Percentiles rank a stretch among this genome's conserved stretches.
Evolutionary conservation across 2,113 vertebrate species (phyloP).

Genomic region (human (Homo sapiens)): GRCh38 chr16:84828501-84829000

Average conservation of each 20-base stretch:
- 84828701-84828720: not conserved
- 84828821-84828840: too few species aligned
- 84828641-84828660: not conserved
- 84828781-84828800: not conserved
- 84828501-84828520: not conserved
- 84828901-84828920: not conserved
- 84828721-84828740: not conserved
- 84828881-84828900: accelerated
- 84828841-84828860: not conserved
- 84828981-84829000: too few species aligned
- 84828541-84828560: not conserved
- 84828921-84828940: too few species aligned
- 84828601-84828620: not conserved
- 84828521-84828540: not conserved
- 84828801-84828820: not conserved
- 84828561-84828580: not conserved
- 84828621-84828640: not conserved
- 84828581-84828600: not conserved
- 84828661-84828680: not conserved
- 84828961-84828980: too few species aligned
- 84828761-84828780: not conserved
- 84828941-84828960: too few species aligned
- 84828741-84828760: not conserved
- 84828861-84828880: not conserved
- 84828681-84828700: not conserved